Percentiles rank a stretch among this genome's conserved stretches.
Conservation (phyloP, 2,113 vertebrate genomes). For the Clarias gariepinus region DNA sequence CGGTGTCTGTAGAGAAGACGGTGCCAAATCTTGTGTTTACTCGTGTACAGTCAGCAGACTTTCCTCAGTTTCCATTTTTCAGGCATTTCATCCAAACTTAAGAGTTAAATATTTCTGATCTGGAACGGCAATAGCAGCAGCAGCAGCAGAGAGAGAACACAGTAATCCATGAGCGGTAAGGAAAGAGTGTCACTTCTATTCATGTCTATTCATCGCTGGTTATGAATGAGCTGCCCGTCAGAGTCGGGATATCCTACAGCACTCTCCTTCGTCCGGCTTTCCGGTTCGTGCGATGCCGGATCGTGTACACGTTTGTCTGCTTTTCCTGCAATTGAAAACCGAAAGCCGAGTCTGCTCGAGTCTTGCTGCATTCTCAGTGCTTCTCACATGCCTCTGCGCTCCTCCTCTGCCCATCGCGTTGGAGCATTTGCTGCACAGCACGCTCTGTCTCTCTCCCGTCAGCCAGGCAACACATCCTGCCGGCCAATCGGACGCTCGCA, state of each 20-base stretch:
- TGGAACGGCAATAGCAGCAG: background rate
- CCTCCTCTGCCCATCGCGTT: constrained; percentile 46
- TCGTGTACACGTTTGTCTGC: constrained; percentile 13
- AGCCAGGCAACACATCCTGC: constrained; percentile 46
- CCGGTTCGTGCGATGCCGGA: background rate
- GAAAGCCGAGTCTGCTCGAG: constrained; percentile 17
- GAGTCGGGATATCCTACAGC: background rate
- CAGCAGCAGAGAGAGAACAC: constrained; percentile 10
- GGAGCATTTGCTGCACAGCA: constrained; percentile 48
- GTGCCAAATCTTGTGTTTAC: constrained; percentile 19
- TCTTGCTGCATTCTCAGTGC: constrained; percentile 31
- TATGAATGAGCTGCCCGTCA: constrained; percentile 43
- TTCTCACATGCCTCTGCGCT: constrained; percentile 47
- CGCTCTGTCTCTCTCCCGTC: constrained; percentile 53
- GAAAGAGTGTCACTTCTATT: constrained; percentile 45
- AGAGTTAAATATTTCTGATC: background rate
- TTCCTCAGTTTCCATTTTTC: constrained; percentile 2
- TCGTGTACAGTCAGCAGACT: constrained; percentile 40
- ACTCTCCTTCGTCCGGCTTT: background rate
- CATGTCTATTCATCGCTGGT: constrained; percentile 40
- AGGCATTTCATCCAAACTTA: constrained; percentile 14
- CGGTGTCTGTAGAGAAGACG: constrained; percentile 6
- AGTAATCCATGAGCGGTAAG: constrained; percentile 26
- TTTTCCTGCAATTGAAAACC: constrained; percentile 10
- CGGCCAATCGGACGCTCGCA: constrained; percentile 62